Evolutionary conservation across 2,113 vertebrate genomes (phyloP).

Genomic region (Xiphophorus couchianus): DNA sequence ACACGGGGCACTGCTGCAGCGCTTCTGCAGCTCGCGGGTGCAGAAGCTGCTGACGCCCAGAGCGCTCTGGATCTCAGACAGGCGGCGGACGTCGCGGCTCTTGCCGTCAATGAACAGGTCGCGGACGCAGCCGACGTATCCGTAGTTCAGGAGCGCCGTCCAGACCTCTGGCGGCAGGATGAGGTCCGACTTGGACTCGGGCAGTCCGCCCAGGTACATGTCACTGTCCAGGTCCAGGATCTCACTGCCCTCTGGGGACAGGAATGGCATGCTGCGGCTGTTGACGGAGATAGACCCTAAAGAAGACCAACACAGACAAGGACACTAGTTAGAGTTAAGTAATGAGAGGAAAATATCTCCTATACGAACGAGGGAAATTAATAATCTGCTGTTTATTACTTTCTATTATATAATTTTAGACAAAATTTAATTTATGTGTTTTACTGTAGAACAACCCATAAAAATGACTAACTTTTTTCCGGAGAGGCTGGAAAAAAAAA

Average conservation of each 20-base stretch:
- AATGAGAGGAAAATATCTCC: background rate
- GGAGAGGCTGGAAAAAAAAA: background rate
- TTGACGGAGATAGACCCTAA: constrained; percentile 92
- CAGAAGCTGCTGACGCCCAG: constrained; percentile 88
- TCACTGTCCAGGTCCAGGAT: constrained; percentile 91
- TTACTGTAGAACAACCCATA: background rate
- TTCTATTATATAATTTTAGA: background rate
- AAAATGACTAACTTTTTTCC: background rate
- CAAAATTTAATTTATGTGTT: background rate
- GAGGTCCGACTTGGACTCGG: constrained; percentile 83
- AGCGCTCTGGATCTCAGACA: constrained; percentile 86
- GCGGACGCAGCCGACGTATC: constrained; percentile 91
- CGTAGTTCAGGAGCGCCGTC: constrained; percentile 89
- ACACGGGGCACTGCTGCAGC: constrained; percentile 86
- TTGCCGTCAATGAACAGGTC: constrained; percentile 94
- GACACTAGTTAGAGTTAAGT: background rate
- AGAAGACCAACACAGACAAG: background rate
- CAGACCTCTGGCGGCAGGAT: constrained; percentile 92
- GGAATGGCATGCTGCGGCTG: constrained; percentile 90
- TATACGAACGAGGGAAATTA: background rate
- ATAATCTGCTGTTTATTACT: background rate
- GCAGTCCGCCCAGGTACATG: constrained; percentile 90
- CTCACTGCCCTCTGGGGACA: constrained; percentile 91
- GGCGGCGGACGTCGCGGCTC: constrained; percentile 87
- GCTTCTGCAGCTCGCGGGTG: constrained; percentile 88